Base-by-base conservation (phyloP, 2,888 invertebrate genomes). In the Drosophila neonasuta region DNA sequence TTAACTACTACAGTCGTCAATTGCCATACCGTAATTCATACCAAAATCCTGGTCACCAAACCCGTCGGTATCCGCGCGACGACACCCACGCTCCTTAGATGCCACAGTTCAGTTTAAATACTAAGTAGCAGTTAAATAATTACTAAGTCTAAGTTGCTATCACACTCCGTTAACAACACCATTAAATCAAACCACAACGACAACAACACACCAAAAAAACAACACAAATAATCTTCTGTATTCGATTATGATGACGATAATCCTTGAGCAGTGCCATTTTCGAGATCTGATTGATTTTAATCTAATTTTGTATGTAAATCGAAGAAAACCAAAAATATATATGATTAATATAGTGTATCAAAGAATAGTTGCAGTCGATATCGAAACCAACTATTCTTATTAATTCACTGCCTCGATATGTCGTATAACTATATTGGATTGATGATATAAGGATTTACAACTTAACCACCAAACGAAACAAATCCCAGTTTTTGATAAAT, bases 111-210 rank as follows among this genome's bases (percentile, higher is more conserved):
- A 67, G 69, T 56, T 71, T 83, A 78, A 63, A 52, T 55, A 78
- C 76, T 82, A 85, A 85, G 82, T 84, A 82, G 81, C 75, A 74
- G 75, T 75, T 74, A 86, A 76, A 77, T 73, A 73, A 79, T 74
- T 63, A 61, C 77, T 84, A 84, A 81, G 65, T 72, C 69, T 79
- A 80, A 71, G 75, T 80, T 73, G 81, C 79, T 74, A 75, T 68
- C 67, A 66, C 79, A 69, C 68, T 64, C 63, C 58, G 46, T 46
- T 50, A 58, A 55, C 36, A 36, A 36, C 44, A 44, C 54, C n/a
- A 44, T 11, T n/a, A 45, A 55, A 34, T 45, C 54, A 55, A 55
- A 32, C 17, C 42, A 54, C 54, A 17, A 32, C 39, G 15, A 41
- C 11, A 36, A 36, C 36, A 41, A 41, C 39, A 41, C 39, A 41